Conservation (phyloP, 2,113 vertebrate genomes). For the Clarias gariepinus region DNA sequence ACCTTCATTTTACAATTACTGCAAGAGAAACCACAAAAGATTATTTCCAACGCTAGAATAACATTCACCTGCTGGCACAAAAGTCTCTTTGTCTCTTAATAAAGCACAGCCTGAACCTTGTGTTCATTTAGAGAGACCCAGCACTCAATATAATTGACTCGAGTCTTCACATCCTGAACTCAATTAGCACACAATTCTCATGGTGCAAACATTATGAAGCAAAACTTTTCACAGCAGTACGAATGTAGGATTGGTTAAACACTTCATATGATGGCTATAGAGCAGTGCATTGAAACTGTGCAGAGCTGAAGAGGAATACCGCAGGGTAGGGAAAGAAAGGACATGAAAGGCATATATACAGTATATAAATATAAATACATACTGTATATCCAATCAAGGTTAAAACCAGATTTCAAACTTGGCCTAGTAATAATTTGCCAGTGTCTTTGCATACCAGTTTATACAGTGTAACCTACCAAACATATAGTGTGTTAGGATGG, state of each 20-base stretch:
- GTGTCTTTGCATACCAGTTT: not conserved
- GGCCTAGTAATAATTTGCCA: not conserved
- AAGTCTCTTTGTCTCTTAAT: slow-evolving; percentile 10
- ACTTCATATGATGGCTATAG: too few relatives aligned
- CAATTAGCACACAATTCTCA: slow-evolving; percentile 12
- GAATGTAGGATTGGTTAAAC: not conserved
- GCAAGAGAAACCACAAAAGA: not conserved
- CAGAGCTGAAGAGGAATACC: not conserved
- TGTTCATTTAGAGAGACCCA: not conserved
- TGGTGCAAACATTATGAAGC: not conserved
- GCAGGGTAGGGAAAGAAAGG: not conserved
- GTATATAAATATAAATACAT: not conserved
- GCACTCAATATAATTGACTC: slow-evolving; percentile 17
- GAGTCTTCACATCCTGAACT: slow-evolving; percentile 15
- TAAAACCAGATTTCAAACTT: not conserved
- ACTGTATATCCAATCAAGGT: not conserved
- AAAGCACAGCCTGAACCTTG: not conserved
- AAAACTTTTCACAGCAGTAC: not conserved
- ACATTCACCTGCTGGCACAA: not conserved
- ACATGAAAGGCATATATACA: not conserved
- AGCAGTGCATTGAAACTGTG: not conserved
- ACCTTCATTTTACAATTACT: not conserved
- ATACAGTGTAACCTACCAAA: not conserved
- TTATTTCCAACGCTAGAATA: not conserved
- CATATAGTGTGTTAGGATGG: not conserved